Evolutionary conservation across 2,113 vertebrate genomes (phyloP).

Genomic region (rat (Rattus norvegicus)): GRCr8 NC_086021.1:152806001-152806500

Average conservation of each 20-base stretch:
- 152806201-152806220: neutral
- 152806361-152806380: neutral
- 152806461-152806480: constrained; percentile 68
- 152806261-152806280: neutral
- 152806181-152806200: neutral
- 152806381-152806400: neutral
- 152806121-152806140: neutral
- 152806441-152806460: neutral
- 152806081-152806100: neutral
- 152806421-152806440: neutral
- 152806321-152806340: neutral
- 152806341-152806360: neutral
- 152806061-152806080: neutral
- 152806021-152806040: rapidly evolving
- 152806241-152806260: neutral
- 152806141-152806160: neutral
- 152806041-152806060: neutral
- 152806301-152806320: neutral
- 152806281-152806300: neutral
- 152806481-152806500: constrained; percentile 63
- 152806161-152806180: neutral
- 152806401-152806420: neutral
- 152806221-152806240: neutral
- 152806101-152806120: neutral
- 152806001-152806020: neutral